Evolutionary conservation across 30 jellyfish, hydroid and myxozoan genomes (phyloP).

Genomic region (Pelagia noctiluca): DNA sequence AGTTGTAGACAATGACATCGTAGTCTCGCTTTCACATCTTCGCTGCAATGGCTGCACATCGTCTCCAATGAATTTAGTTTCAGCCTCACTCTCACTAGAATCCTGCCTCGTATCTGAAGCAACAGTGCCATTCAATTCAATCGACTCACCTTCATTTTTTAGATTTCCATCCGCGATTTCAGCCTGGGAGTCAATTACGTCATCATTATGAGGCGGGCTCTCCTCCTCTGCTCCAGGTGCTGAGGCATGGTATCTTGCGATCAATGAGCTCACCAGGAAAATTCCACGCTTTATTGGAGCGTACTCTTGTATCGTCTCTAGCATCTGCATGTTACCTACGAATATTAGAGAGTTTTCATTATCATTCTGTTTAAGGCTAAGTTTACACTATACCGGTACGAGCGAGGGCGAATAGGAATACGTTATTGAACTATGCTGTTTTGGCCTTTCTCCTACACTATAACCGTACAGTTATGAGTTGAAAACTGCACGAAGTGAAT

Average conservation of each 20-base stretch:
- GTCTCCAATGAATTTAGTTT: background rate
- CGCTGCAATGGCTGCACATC: background rate
- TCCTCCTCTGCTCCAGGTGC: background rate
- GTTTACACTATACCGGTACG: no score
- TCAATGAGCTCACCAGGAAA: conserved; percentile 62
- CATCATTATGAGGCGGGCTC: no score
- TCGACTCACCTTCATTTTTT: background rate
- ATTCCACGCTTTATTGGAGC: conserved; percentile 66
- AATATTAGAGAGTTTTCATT: no score
- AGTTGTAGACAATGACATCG: background rate
- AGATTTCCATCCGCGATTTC: background rate
- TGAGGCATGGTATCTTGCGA: conserved; percentile 44
- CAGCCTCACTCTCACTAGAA: background rate
- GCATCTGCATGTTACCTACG: conserved; percentile 51
- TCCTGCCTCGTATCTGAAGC: no score
- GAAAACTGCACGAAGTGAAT: no score
- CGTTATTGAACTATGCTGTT: no score
- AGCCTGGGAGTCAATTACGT: no score
- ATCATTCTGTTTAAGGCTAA: no score
- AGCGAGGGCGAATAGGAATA: no score
- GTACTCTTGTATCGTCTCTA: conserved; percentile 71
- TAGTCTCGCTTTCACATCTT: background rate
- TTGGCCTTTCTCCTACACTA: no score
- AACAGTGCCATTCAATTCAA: no score
- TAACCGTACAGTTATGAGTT: no score